These are phyloP conservation scores for Pinctada fucata DNA, from an alignment of 2,888 invertebrate species.

Conservation along the genomic window DNA sequence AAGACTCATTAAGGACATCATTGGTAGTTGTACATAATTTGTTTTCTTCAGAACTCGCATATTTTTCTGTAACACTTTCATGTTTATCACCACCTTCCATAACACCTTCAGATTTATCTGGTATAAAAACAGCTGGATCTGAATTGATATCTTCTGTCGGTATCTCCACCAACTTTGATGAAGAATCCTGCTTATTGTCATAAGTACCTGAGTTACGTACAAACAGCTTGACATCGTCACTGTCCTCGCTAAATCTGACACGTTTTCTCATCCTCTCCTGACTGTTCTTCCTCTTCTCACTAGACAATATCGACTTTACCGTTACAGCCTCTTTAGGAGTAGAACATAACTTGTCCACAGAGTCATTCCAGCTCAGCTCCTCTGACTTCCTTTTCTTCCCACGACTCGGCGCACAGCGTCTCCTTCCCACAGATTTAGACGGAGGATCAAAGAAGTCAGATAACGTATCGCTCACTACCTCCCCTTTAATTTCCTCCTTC, in stretches of 20 bases:
- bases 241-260: slow-evolving; percentile 20
- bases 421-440: slow-evolving; percentile 43
- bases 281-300: slow-evolving; percentile 37
- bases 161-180: not conserved
- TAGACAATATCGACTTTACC: slow-evolving; percentile 51
- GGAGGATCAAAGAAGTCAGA: slow-evolving; percentile 63
- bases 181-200: not conserved
- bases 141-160: not conserved
- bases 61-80: not conserved
- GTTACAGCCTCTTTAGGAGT: slow-evolving; percentile 38
- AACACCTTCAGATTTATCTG: not conserved
- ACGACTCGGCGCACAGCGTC: slow-evolving; percentile 45
- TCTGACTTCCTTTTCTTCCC: slow-evolving; percentile 27
- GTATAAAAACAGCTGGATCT: not conserved
- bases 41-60: not conserved
- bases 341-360: not conserved
- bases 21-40: not conserved
- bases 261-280: slow-evolving; percentile 18
- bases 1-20: not conserved
- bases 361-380: not conserved
- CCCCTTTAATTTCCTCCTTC: not conserved
- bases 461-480: slow-evolving; percentile 47
- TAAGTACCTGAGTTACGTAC: not conserved
- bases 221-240: not conserved
- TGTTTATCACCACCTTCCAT: not conserved